A percentile compares a stretch with the other conserved stretches of the same genome.
These are phyloP conservation scores for Ectropis crepuscularia DNA, from an alignment of 2,888 invertebrate genomes.

Conservation along the genomic window DNA sequence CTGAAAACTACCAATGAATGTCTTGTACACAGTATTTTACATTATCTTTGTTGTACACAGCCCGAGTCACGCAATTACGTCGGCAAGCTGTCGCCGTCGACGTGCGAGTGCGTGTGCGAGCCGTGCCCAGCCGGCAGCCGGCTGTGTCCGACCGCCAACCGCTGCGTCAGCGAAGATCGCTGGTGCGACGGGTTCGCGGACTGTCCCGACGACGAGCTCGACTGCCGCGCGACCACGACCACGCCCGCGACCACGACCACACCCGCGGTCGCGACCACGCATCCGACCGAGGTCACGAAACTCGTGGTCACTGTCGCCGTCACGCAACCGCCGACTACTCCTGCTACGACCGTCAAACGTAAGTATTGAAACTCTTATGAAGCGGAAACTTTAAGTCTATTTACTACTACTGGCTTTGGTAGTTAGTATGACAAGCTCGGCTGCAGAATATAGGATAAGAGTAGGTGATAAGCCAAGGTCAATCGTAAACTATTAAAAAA, in stretches of 20 bases:
- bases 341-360: conserved; percentile 53
- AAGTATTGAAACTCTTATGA: conserved; percentile 38
- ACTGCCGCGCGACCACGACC: conserved; percentile 78
- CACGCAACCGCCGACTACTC: conserved; percentile 38
- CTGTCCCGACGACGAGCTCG: conserved; percentile 92
- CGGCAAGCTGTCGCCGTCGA: conserved; percentile 82
- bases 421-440: too few species aligned
- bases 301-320: conserved; percentile 51
- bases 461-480: too few species aligned
- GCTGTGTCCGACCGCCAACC: conserved; percentile 89
- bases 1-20: too few species aligned
- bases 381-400: too few species aligned
- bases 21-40: too few species aligned
- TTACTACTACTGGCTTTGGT: too few species aligned
- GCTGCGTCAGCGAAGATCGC: conserved; percentile 87
- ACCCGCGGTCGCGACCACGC: conserved; percentile 50
- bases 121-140: conserved; percentile 87
- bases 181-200: conserved; percentile 94
- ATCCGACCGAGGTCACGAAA: conserved; percentile 42
- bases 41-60: too few species aligned
- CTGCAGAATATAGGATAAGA: too few species aligned
- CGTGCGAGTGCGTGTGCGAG: conserved; percentile 90
- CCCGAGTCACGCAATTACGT: conserved; percentile 70
- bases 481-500: too few species aligned
- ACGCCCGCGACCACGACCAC: conserved; percentile 54